A percentile compares a stretch with the other conserved stretches of the same genome.
Conservation (phyloP, 2,888 invertebrate species). For the Tachystola acroxantha region DNA sequence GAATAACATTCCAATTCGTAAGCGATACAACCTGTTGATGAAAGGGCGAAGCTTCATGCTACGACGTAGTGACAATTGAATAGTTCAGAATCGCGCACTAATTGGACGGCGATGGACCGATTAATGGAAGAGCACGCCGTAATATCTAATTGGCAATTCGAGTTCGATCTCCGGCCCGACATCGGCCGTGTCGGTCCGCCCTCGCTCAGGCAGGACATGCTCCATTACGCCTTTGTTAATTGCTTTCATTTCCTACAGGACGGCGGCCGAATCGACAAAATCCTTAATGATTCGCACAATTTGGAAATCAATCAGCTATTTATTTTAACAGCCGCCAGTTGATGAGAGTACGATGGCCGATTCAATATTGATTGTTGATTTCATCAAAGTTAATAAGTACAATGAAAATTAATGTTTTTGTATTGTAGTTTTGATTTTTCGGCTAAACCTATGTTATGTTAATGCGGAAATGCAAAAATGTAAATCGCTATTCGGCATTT, state of each 20-base stretch:
- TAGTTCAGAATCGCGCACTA: constrained; percentile 1
- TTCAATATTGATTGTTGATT: too few species aligned
- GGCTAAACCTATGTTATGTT: too few species aligned
- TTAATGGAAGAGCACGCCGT: constrained; percentile 26
- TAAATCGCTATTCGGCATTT: too few species aligned
- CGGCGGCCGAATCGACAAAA: too few species aligned
- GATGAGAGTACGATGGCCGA: too few species aligned
- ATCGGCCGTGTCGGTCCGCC: constrained; percentile 15
- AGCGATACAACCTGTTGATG: background rate
- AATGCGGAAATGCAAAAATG: too few species aligned
- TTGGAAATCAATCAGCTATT: too few species aligned
- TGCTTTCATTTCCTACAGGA: constrained; percentile 26
- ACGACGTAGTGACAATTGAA: background rate
- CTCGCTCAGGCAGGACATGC: constrained; percentile 28
- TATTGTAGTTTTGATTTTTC: too few species aligned
- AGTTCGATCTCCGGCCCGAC: constrained; percentile 65
- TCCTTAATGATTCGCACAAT: too few species aligned
- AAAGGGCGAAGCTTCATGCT: background rate
- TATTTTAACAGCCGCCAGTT: too few species aligned
- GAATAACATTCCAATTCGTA: background rate
- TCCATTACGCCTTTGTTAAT: constrained; percentile 41
- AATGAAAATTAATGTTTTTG: too few species aligned
- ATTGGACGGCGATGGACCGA: constrained; percentile 16
- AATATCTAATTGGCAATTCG: constrained; percentile 68
- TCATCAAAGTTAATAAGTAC: too few species aligned